These are phyloP conservation scores for Gari tellinella DNA, from an alignment of 2,888 invertebrate species.

Conservation along the genomic window DNA sequence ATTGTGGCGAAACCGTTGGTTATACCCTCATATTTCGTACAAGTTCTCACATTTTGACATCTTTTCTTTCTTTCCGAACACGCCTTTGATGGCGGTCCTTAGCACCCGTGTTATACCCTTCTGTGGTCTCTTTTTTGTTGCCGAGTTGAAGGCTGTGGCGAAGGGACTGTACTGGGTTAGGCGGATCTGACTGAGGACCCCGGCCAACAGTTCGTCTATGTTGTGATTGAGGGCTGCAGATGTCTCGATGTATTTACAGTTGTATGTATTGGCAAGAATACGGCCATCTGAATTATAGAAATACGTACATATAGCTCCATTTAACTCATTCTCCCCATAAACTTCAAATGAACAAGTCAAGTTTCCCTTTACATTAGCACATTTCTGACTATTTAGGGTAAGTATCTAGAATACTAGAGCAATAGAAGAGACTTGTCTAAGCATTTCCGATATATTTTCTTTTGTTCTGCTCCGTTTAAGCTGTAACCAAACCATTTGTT, in stretches of 20 bases:
- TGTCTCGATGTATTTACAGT: slow-evolving; percentile 96
- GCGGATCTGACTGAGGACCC: slow-evolving; percentile 94
- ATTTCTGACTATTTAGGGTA: no score
- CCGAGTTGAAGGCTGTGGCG: slow-evolving; percentile 18
- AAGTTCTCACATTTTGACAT: slow-evolving; percentile 56
- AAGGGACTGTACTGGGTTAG: slow-evolving; percentile 86
- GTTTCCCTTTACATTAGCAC: no score
- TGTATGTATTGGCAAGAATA: slow-evolving; percentile 84
- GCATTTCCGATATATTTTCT: no score
- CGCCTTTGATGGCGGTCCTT: slow-evolving; percentile 50
- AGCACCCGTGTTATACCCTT: slow-evolving; percentile 50
- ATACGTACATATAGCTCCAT: no score
- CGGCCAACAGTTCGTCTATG: slow-evolving; percentile 96
- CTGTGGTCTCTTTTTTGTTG: slow-evolving; percentile 40
- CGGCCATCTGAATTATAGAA: slow-evolving; percentile 50
- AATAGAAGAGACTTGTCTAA: no score
- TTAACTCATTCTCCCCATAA: no score
- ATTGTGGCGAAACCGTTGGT: no score
- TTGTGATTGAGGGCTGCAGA: slow-evolving; percentile 98
- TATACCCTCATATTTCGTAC: slow-evolving; percentile 41
- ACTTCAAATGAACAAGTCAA: no score
- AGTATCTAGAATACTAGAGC: no score
- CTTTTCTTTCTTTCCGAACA: slow-evolving; percentile 57
- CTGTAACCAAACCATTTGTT: no score
- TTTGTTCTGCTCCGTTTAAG: no score